Base-by-base conservation (phyloP, 2,797 vertebrate genomes). In the Pristis pectinata region DNA sequence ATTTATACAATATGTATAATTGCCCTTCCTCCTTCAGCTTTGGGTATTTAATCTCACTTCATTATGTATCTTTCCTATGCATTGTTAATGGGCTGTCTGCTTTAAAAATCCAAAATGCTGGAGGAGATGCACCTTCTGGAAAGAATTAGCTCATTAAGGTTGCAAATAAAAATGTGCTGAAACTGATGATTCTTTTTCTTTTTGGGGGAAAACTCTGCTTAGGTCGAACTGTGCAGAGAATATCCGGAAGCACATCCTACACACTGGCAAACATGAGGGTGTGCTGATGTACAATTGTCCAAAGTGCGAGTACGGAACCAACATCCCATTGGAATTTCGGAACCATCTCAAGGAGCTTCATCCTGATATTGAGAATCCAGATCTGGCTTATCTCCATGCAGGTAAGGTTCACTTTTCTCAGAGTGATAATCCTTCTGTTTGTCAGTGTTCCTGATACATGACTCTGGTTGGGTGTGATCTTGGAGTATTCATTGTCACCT, bases 271-370 rank as follows among this genome's bases (percentile, higher is more conserved):
- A 95, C 99, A 99, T 0, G 99, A 99, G 96, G 99, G 99, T 0
- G 99, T 99, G 64, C 98, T 98, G 97, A 99, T 99, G 99, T 99
- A 99, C 96, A 99, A 99, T 97, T 99, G 99, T 95, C 99, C 99
- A 91, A 98, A 98, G 95, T 99, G 99, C 95, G 97, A 96, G 95
- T 97, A 97, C 1, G 98, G 98, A 95, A 99, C 98, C 87, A 99
- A 99, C 92, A 97, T 98, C 74, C 99, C 99, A 0, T 98, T 98
- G 97, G 99, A 99, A 61, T 99, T 99, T 96, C 98, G 99, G 27
- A 99, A 99, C 97, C 99, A 99, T 96, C 95, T 99, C 96, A 99
- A 99, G 95, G 99, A 99, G 30, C 97, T 95, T 1, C 99, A 99
- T 94, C 95, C 97, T 0, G 99, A 99, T 95, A 99, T 99, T 1